Base-by-base conservation (phyloP, 2,113 vertebrate species). In the Erythrolamprus reginae region DNA sequence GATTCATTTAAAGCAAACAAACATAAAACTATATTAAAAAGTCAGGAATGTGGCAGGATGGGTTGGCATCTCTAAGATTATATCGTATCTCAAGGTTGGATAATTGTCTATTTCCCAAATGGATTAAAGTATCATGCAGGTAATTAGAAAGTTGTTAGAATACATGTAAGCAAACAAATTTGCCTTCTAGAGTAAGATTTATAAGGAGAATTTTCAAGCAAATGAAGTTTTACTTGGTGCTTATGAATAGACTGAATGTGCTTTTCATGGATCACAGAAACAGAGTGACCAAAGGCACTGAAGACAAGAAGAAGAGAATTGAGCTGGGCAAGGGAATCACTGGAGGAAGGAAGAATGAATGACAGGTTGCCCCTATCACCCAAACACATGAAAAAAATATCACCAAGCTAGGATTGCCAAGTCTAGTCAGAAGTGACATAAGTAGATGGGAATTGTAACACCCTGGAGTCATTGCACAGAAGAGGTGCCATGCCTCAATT, bases 1-100 rank as follows among this genome's bases (percentile, higher is more conserved):
- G 38, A 61, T 1, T 70, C 38, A 1, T 21, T 0, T 55, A n/a
- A n/a, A n/a, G 10, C 24, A 65, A 90, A 86, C 7, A 87, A 88
- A 12, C 24, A 47, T 33, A 53, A 86, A 47, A 82, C 33, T 82
- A 2, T 4, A 53, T 89, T n/a, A 47, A 19, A 90, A 56, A 28
- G 8, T 70, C 26, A 91, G 87, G 1, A 24, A 89, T 90, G 91
- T 90, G 92, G 89, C 0, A 26, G 90, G 88, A 92, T 0, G 51
- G 23, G 91, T 65, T 65, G 61, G n/a, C n/a, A 65, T 17, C 4
- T 33, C 28, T 65, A n/a, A 65, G 12, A 33, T 0, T 65, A 65
- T n/a, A 65, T 65, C 33, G 12, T 33, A 70, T 70, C 61, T 70
- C 61, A 70, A 33, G 13, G 61, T 70, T 13, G 28, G 10, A 15